phyloP scores from a whole-genome alignment of 2,113 vertebrate species.

The Phrynosoma platyrhinos region DNA sequence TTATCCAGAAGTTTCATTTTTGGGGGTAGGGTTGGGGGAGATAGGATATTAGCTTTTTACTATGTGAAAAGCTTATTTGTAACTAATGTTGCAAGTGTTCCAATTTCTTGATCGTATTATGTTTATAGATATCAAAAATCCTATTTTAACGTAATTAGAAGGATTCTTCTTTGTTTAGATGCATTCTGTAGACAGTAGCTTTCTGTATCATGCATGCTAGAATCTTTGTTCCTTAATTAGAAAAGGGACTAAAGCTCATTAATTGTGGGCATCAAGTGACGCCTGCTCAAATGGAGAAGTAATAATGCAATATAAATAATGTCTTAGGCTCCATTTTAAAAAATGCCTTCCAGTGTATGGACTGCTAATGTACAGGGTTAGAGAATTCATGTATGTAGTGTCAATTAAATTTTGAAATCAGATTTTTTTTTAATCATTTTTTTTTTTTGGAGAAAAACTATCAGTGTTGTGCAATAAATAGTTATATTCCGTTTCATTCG shows the following conservation, averaged over 20 bases:
- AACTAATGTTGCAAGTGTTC: slow-evolving; percentile 69
- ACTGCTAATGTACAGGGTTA: slow-evolving; percentile 53
- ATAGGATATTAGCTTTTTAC: slow-evolving; percentile 62
- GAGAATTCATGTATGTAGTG: not conserved
- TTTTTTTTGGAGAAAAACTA: slow-evolving; percentile 60
- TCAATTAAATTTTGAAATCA: slow-evolving; percentile 27
- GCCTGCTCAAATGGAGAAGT: slow-evolving; percentile 68
- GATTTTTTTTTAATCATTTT: slow-evolving; percentile 46
- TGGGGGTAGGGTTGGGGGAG: slow-evolving; percentile 37
- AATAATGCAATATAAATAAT: slow-evolving; percentile 63
- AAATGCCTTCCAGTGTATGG: not conserved
- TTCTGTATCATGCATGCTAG: slow-evolving; percentile 66
- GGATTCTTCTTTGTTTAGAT: slow-evolving; percentile 64
- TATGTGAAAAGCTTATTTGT: slow-evolving; percentile 73
- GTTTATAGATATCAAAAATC: slow-evolving; percentile 76
- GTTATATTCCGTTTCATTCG: slow-evolving; percentile 27
- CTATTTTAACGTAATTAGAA: slow-evolving; percentile 78
- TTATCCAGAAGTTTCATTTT: slow-evolving; percentile 52
- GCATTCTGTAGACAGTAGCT: slow-evolving; percentile 71
- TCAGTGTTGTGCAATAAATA: slow-evolving; percentile 56
- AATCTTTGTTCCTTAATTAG: slow-evolving; percentile 82
- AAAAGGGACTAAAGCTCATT: slow-evolving; percentile 75
- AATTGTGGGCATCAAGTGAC: slow-evolving; percentile 74
- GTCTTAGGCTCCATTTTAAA: slow-evolving; percentile 53
- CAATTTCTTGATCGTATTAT: slow-evolving; percentile 73